phyloP scores from a whole-genome alignment of 2,113 vertebrate genomes.

The Gila orcuttii region DNA sequence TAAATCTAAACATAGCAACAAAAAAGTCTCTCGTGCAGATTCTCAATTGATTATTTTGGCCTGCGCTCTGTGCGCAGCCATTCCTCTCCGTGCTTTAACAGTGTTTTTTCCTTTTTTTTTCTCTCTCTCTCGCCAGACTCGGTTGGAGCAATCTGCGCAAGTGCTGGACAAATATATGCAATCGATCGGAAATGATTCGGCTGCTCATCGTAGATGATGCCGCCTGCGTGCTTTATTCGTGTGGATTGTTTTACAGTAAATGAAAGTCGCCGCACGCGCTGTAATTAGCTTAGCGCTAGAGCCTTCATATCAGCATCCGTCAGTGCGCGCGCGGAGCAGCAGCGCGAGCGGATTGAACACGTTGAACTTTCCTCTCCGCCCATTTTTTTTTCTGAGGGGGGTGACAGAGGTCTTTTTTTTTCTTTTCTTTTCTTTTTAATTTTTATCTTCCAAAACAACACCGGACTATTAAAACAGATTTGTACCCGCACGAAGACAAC shows the following conservation, averaged over 20 bases:
- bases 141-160: not conserved
- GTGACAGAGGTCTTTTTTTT: slow-evolving; percentile 62
- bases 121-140: not conserved
- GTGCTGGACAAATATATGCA: not conserved
- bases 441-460: slow-evolving; percentile 59
- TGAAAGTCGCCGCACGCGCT: slow-evolving; percentile 14
- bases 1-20: not conserved
- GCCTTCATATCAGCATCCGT: slow-evolving; percentile 5
- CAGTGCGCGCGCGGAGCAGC: slow-evolving; percentile 18
- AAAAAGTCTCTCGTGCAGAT: not conserved
- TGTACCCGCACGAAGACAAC: not conserved
- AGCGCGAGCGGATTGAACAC: slow-evolving; percentile 67
- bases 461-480: slow-evolving; percentile 48
- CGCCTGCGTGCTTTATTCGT: not conserved
- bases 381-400: slow-evolving; percentile 73
- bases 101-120: not conserved
- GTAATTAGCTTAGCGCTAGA: slow-evolving; percentile 18
- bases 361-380: slow-evolving; percentile 75
- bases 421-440: slow-evolving; percentile 70
- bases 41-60: slow-evolving; percentile 23
- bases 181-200: not conserved
- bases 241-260: slow-evolving; percentile 28
- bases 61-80: slow-evolving; percentile 32
- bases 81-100: not conserved
- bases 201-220: not conserved